Conservation (phyloP, 2,113 vertebrate species). For the Ibidorhyncha struthersii region DNA sequence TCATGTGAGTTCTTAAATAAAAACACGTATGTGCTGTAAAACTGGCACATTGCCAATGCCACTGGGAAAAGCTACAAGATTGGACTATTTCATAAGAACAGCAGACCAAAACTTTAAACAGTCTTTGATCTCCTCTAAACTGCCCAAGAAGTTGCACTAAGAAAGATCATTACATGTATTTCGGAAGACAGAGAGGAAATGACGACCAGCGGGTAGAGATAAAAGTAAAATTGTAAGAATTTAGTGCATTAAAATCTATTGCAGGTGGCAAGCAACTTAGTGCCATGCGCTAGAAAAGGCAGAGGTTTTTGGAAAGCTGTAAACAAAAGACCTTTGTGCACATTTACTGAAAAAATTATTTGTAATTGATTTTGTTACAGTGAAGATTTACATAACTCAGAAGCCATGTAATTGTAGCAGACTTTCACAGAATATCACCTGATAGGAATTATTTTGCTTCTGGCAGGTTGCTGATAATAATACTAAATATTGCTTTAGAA, state of each 20-base stretch:
- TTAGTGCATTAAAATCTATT: not conserved
- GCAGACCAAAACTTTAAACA: not conserved
- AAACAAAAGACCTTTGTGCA: not conserved
- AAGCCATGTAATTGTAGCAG: not conserved
- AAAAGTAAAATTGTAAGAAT: not conserved
- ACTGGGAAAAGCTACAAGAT: not conserved
- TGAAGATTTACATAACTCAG: not conserved
- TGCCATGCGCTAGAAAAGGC: not conserved
- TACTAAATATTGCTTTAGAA: not conserved
- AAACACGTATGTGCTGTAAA: not conserved
- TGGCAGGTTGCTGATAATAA: too few relatives aligned
- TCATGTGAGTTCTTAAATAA: not conserved
- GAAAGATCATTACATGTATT: not conserved
- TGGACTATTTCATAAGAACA: not conserved
- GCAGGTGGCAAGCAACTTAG: not conserved
- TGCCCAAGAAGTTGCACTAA: not conserved
- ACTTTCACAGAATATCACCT: not conserved
- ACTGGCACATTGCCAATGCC: fast-evolving
- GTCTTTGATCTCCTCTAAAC: not conserved
- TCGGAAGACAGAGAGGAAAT: not conserved
- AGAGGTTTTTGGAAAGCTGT: not conserved
- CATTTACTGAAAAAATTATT: not conserved
- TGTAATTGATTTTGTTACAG: not conserved
- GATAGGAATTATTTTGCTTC: too few relatives aligned
- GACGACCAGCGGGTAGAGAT: not conserved